Percentiles rank a stretch among this genome's conserved stretches.
phyloP scores from a whole-genome alignment of 2,888 invertebrate genomes.

The Phaonia tiefii region DNA sequence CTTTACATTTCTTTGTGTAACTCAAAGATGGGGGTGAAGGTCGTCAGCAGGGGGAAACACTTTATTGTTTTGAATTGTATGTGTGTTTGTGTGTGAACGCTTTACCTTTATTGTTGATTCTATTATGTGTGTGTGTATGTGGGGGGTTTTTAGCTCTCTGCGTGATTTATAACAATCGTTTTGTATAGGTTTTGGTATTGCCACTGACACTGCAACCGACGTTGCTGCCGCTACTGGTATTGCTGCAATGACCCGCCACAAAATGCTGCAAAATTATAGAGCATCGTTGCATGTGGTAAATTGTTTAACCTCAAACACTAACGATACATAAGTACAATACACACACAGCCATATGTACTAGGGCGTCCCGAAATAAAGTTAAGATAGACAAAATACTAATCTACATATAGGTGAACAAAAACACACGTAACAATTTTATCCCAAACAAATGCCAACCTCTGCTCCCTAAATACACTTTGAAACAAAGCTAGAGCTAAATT shows the following conservation, averaged over 20 bases:
- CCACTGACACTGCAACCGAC: conserved; percentile 31
- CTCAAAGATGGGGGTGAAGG: conserved; percentile 13
- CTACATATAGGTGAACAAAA: no score
- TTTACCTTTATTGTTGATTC: neutral
- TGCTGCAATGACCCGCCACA: conserved; percentile 62
- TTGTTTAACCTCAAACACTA: conserved; percentile 44
- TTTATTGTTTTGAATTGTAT: conserved; percentile 23
- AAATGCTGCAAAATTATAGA: conserved; percentile 51
- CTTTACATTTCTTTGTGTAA: conserved; percentile 21
- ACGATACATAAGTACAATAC: conserved; percentile 29
- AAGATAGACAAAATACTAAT: no score
- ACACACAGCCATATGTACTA: conserved; percentile 4
- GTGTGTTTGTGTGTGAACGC: conserved; percentile 1
- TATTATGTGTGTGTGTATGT: conserved; percentile 12
- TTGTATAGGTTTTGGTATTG: conserved; percentile 50
- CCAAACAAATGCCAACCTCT: no score
- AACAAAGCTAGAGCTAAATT: no score
- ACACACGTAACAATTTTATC: no score
- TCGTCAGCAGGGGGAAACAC: neutral
- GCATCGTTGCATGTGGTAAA: conserved; percentile 46
- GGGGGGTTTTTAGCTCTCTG: conserved; percentile 46
- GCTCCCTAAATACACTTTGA: no score
- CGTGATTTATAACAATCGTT: conserved; percentile 68
- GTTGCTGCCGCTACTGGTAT: conserved; percentile 5
- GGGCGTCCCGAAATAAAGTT: no score